Evolutionary conservation across 2,113 vertebrate species (phyloP), one percentile per base, ranked within the genome.

Genomic region (Python bivittatus): DNA sequence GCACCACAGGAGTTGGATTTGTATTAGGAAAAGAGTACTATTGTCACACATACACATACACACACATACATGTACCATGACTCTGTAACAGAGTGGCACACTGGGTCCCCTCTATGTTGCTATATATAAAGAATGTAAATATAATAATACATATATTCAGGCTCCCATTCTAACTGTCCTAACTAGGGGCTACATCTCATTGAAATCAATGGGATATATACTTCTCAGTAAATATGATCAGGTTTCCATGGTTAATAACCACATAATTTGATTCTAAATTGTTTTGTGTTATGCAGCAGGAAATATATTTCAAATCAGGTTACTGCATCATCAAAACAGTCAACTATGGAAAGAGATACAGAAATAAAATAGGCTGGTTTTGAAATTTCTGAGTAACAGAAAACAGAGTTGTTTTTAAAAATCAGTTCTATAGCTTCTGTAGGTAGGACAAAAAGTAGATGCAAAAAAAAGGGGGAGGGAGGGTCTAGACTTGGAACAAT

Each of bases 351-450:
- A n/a, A 93, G 15, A 53, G 92, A 48, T 84, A 64, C 38, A 29
- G 90, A 42, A 88, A 85, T 88, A 84, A 88, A 53, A 23, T 87
- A 44, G 94, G 61, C 48, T 64, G 93, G 89, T 48, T 22, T 20
- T 61, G 17, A 68, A 61, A 90, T 61, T 96, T 42, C 53, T 42
- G 84, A 93, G 85, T 96, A 97, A 96, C 29, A 84, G 92, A 88
- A 93, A 54, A 93, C 6, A 0, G 0, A 95, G 94, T 83, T 22
- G 57, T 7, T 22, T 48, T 33, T 57, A 22, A 85, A 88, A 87
- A 54, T 87, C n/a, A 61, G 17, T 56, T 44, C 57, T 60, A 88
- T 52, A 44, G 57, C 12, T 33, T 44, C n/a, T 17, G 61, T 64
- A n/a, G 27, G 11, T 68, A 6, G 53, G 44, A 42, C 20, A 23